phyloP scores from a whole-genome alignment of 1,140 invertebrate species.

The Colletes latitarsis region DNA sequence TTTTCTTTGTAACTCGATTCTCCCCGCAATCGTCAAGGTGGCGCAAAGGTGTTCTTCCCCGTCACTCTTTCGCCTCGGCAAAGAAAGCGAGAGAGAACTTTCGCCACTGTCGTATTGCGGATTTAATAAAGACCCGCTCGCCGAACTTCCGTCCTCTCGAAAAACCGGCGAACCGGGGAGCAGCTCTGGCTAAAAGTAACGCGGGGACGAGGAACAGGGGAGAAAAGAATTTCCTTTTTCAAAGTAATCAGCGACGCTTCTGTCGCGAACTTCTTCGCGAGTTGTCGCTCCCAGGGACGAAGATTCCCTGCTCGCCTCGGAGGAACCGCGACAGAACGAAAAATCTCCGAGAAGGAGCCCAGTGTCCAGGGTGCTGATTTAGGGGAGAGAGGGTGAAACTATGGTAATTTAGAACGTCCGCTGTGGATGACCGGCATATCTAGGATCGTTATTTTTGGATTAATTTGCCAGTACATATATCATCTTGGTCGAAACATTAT shows the following conservation, averaged over 20 bases:
- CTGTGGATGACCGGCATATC: no score
- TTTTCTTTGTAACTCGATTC: constrained; percentile 68
- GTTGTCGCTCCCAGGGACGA: constrained; percentile 9
- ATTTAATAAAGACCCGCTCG: constrained; percentile 63
- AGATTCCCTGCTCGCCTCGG: background rate
- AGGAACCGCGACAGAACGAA: background rate
- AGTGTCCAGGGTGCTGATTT: no score
- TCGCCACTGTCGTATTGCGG: constrained; percentile 56
- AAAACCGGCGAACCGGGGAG: constrained; percentile 34
- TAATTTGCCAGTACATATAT: no score
- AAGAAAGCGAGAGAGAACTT: constrained; percentile 30
- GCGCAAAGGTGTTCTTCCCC: constrained; percentile 36
- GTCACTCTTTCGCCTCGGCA: background rate
- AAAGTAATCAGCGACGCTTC: constrained; percentile 53
- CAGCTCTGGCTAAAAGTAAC: constrained; percentile 3
- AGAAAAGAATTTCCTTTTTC: constrained; percentile 51
- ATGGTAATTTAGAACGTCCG: no score
- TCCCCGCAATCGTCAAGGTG: constrained; percentile 59
- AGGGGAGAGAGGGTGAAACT: background rate
- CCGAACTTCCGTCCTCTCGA: constrained; percentile 53
- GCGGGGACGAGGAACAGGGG: background rate
- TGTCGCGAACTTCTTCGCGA: constrained; percentile 44
- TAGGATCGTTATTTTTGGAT: no score
- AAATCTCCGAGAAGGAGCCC: no score
- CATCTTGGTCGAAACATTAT: no score